These are phyloP conservation scores for Drepana arcuata DNA, from an alignment of 1,140 invertebrate species.

Conservation along the genomic window DNA sequence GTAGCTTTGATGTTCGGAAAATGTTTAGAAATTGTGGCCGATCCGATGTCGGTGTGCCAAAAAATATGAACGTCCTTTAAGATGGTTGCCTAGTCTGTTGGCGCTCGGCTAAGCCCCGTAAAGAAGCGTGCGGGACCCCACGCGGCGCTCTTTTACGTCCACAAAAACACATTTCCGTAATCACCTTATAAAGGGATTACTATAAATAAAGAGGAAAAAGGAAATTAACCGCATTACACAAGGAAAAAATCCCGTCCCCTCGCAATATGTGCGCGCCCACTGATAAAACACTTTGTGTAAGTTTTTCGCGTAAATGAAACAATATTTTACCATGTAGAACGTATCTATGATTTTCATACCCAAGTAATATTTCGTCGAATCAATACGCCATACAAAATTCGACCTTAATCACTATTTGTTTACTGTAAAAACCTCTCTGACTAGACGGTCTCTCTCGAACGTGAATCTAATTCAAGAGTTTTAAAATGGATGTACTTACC, in stretches of 20 bases:
- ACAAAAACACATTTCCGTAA: conserved; percentile 66
- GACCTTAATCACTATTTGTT: too few relatives aligned
- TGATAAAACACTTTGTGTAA: conserved; percentile 64
- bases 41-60: too few relatives aligned
- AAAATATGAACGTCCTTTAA: too few relatives aligned
- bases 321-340: conserved; percentile 43
- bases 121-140: conserved; percentile 32
- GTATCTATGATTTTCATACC: neutral
- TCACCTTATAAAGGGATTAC: conserved; percentile 72
- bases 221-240: conserved; percentile 68
- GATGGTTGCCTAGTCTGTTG: too few relatives aligned
- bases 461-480: too few relatives aligned
- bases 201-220: conserved; percentile 70
- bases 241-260: conserved; percentile 62
- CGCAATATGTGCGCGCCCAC: conserved; percentile 64
- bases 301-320: conserved; percentile 59
- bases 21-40: too few relatives aligned
- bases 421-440: too few relatives aligned
- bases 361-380: too few relatives aligned
- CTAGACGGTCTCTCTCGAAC: too few relatives aligned
- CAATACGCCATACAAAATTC: too few relatives aligned
- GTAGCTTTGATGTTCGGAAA: too few relatives aligned
- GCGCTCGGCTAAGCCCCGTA: conserved; percentile 25
- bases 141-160: conserved; percentile 58
- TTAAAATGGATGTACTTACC: too few relatives aligned